A percentile compares a stretch with the other conserved stretches of the same genome.
Conservation (phyloP, 2,113 vertebrate species). For the Tupaia tana region DNA sequence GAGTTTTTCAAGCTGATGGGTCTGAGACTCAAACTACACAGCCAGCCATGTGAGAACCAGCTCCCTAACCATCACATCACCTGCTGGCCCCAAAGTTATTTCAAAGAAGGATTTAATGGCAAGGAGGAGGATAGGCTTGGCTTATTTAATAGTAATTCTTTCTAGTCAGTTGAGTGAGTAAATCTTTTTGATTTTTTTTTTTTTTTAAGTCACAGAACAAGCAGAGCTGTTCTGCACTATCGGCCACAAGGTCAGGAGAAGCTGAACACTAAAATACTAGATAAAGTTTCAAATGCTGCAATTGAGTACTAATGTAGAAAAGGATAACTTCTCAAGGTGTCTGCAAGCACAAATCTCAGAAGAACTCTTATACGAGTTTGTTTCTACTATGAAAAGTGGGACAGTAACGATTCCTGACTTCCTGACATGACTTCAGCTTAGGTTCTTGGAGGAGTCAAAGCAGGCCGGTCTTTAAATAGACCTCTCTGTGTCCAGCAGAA, state of each 20-base stretch:
- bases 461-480: background rate
- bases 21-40: too few species aligned
- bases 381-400: background rate
- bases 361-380: background rate
- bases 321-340: background rate
- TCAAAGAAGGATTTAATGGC: background rate
- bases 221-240: background rate
- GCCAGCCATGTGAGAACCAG: too few species aligned
- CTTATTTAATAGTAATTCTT: slow-evolving; percentile 7
- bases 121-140: background rate
- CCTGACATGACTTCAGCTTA: background rate
- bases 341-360: background rate
- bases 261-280: background rate
- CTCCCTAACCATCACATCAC: too few species aligned
- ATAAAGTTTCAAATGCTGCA: background rate
- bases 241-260: background rate
- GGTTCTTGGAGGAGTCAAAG: background rate
- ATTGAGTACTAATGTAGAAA: background rate
- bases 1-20: too few species aligned
- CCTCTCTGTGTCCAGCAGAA: background rate
- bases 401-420: background rate
- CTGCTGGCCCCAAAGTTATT: background rate
- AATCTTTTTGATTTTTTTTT: background rate
- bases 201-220: background rate
- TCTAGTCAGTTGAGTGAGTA: background rate